A percentile compares a stretch with the other conserved stretches of the same genome.
phyloP scores from a whole-genome alignment of 1,140 invertebrate genomes.

The Popillia japonica region DNA sequence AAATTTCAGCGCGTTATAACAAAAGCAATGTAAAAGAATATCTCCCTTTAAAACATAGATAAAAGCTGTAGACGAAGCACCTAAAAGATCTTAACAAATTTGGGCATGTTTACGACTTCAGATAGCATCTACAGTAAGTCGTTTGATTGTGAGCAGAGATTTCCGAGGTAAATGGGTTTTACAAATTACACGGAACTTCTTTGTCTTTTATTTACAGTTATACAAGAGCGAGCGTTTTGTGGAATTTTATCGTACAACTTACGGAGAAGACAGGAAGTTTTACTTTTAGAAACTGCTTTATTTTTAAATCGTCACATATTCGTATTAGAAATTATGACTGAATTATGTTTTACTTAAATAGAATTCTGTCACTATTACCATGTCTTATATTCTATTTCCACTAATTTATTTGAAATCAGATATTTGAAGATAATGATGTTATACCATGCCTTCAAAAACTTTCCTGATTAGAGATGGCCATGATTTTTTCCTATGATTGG shows the following conservation, averaged over 20 bases:
- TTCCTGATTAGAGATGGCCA: too few species aligned
- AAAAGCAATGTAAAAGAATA: conserved; percentile 25
- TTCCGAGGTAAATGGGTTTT: conserved; percentile 27
- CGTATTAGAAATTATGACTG: too few species aligned
- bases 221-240: neutral
- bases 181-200: conserved; percentile 33
- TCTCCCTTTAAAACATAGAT: conserved; percentile 8
- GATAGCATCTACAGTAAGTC: conserved; percentile 28
- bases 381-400: too few species aligned
- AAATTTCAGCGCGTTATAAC: neutral
- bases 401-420: too few species aligned
- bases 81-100: conserved; percentile 33
- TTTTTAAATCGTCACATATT: neutral
- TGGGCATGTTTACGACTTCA: conserved; percentile 21
- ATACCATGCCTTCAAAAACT: too few species aligned
- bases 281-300: neutral
- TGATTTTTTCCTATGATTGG: too few species aligned
- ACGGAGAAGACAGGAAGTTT: neutral
- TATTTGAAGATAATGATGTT: neutral
- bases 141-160: conserved; percentile 33
- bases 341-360: too few species aligned
- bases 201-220: conserved; percentile 22
- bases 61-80: neutral
- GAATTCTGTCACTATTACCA: too few species aligned
- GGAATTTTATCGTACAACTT: neutral